A percentile compares a stretch with the other conserved stretches of the same genome.
Evolutionary conservation across 2,888 invertebrate genomes (phyloP).

Genomic region (Hymenopus coronatus): DNA sequence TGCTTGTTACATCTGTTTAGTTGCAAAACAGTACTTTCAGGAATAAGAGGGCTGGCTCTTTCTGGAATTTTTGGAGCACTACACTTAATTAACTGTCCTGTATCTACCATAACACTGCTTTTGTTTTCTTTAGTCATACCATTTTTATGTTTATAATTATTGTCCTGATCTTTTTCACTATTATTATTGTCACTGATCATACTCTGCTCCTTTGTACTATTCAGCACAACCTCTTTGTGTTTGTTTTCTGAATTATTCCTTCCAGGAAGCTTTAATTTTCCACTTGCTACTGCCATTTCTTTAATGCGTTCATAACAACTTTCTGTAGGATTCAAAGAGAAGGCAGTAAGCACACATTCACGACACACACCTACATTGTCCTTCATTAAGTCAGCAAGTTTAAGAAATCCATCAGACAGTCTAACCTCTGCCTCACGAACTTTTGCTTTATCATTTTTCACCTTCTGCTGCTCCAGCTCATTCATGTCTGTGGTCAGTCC

Average conservation of each 20-base stretch:
- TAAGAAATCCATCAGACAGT: slow-evolving; percentile 61
- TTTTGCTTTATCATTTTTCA: slow-evolving; percentile 53
- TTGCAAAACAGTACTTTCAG: not conserved
- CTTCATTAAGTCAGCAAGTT: slow-evolving; percentile 60
- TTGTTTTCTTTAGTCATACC: not conserved
- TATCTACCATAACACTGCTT: not conserved
- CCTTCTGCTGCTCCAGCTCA: slow-evolving; percentile 64
- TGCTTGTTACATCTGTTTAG: slow-evolving; percentile 38
- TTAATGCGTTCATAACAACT: slow-evolving; percentile 58
- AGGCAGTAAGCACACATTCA: slow-evolving; percentile 73
- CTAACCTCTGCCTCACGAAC: slow-evolving; percentile 54
- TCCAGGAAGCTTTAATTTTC: slow-evolving; percentile 40
- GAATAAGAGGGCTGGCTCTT: not conserved
- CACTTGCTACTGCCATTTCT: slow-evolving; percentile 52
- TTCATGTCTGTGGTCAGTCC: slow-evolving; percentile 76
- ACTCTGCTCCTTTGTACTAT: not conserved
- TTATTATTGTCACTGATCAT: not conserved
- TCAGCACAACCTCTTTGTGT: not conserved
- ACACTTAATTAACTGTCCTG: not conserved
- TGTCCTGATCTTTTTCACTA: not conserved
- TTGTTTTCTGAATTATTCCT: not conserved
- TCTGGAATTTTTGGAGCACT: not conserved
- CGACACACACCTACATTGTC: slow-evolving; percentile 60
- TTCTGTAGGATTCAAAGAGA: slow-evolving; percentile 68
- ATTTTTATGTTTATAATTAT: not conserved